phyloP scores from a whole-genome alignment of 2,888 invertebrate genomes.

The Agrenia bidenticulata region DNA sequence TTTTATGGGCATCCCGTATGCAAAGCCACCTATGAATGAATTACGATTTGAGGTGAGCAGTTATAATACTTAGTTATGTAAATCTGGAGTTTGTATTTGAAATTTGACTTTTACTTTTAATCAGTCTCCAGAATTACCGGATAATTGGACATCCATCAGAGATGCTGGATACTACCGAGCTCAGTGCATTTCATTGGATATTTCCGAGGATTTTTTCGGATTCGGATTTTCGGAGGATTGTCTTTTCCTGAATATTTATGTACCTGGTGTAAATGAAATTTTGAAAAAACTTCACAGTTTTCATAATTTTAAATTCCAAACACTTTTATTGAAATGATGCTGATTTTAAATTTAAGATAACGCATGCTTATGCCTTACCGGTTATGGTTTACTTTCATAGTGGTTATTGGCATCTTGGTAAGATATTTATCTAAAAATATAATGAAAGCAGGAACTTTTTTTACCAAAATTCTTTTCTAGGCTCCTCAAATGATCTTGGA shows the following conservation, averaged over 20 bases:
- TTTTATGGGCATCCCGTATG: conserved; percentile 27
- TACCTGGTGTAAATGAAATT: background rate
- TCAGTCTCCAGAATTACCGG: conserved; percentile 26
- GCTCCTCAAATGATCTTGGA: conserved; percentile 29
- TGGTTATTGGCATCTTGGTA: conserved; percentile 24
- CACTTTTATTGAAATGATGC: background rate
- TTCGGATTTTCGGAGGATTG: conserved; percentile 38
- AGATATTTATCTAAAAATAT: background rate
- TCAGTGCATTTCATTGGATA: conserved; percentile 35
- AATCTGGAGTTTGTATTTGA: no score
- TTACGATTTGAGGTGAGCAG: conserved; percentile 33
- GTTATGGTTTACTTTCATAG: conserved; percentile 38
- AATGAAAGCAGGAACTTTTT: no score
- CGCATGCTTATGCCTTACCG: conserved; percentile 13
- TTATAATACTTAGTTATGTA: no score
- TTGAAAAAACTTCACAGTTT: background rate
- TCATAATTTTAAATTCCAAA: background rate
- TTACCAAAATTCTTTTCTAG: conserved; percentile 4
- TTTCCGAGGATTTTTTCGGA: conserved; percentile 29
- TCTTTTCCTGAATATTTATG: conserved; percentile 29
- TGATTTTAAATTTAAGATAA: conserved; percentile 5
- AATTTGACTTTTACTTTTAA: background rate
- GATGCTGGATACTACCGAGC: conserved; percentile 32
- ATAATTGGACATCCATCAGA: conserved; percentile 31
- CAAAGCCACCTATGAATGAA: conserved; percentile 23